These are phyloP conservation scores for Parascotia fuliginaria DNA, from an alignment of 2,888 invertebrate genomes.

Conservation along the genomic window DNA sequence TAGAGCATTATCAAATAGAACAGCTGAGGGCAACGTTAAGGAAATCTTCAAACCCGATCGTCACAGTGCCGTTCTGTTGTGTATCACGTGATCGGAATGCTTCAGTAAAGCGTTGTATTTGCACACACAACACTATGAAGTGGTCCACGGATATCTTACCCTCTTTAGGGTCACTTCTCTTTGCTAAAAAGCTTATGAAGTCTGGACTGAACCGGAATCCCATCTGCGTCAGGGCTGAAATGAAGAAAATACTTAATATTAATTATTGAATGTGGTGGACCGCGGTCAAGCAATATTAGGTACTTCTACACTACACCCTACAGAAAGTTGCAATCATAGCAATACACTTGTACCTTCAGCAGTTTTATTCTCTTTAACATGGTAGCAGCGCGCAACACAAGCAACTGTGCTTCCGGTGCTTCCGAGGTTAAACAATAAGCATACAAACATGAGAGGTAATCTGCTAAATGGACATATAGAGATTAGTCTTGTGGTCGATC, in stretches of 20 bases:
- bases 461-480: too few species aligned
- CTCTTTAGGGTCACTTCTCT: slow-evolving; percentile 88
- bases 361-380: too few species aligned
- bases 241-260: too few species aligned
- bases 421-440: too few species aligned
- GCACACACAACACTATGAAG: slow-evolving; percentile 95
- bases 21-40: slow-evolving; percentile 92
- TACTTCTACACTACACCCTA: too few species aligned
- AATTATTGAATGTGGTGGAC: background rate
- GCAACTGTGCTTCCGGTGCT: too few species aligned
- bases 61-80: slow-evolving; percentile 92
- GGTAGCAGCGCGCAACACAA: too few species aligned
- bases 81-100: slow-evolving; percentile 93
- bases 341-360: too few species aligned
- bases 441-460: too few species aligned
- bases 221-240: slow-evolving; percentile 93
- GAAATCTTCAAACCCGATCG: slow-evolving; percentile 96
- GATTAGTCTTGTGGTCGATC: too few species aligned
- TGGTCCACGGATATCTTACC: slow-evolving; percentile 92
- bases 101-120: slow-evolving; percentile 95
- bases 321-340: too few species aligned
- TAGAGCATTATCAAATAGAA: slow-evolving; percentile 73
- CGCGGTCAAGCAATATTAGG: too few species aligned
- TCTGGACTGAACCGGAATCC: slow-evolving; percentile 93
- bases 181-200: slow-evolving; percentile 90